Evolutionary conservation across 1,140 invertebrate genomes (phyloP).

Genomic region (Battus philenor): DNA sequence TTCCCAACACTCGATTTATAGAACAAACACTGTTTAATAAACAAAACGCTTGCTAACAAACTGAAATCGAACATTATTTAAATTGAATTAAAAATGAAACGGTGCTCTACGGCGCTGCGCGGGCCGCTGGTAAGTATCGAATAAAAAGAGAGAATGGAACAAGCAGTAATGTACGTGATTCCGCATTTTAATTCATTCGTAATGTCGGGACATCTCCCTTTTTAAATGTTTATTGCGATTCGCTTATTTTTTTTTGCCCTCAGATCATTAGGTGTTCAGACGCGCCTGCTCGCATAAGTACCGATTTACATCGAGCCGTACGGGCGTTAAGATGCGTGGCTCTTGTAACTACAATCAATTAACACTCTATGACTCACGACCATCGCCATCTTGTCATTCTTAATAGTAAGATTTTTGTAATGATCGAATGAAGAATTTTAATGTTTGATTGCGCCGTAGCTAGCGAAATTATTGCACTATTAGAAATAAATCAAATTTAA

Average conservation of each 20-base stretch:
- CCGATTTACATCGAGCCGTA: constrained; percentile 25
- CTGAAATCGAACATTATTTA: constrained; percentile 1
- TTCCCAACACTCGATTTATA: not conserved
- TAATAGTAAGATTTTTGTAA: too few species aligned
- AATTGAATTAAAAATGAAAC: constrained; percentile 13
- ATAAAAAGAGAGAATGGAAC: constrained; percentile 42
- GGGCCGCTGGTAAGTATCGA: constrained; percentile 50
- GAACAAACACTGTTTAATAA: constrained; percentile 14
- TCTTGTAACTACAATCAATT: too few species aligned
- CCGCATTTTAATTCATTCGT: constrained; percentile 60
- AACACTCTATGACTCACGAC: too few species aligned
- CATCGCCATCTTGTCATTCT: too few species aligned
- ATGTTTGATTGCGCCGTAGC: too few species aligned
- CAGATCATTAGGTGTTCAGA: constrained; percentile 25
- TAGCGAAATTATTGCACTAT: too few species aligned
- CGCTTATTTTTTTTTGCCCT: constrained; percentile 35
- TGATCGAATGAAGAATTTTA: too few species aligned
- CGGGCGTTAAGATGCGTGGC: too few species aligned
- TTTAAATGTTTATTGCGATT: constrained; percentile 49
- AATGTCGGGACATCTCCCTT: constrained; percentile 45
- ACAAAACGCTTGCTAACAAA: constrained; percentile 13
- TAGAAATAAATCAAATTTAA: too few species aligned
- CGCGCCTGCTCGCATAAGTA: constrained; percentile 23
- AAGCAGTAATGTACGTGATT: constrained; percentile 62
- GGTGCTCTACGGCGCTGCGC: constrained; percentile 29